Percentiles rank a stretch among this genome's conserved stretches.
Evolutionary conservation across 2,797 vertebrate genomes (phyloP).

Genomic region (Kryptopterus vitreolus): DNA sequence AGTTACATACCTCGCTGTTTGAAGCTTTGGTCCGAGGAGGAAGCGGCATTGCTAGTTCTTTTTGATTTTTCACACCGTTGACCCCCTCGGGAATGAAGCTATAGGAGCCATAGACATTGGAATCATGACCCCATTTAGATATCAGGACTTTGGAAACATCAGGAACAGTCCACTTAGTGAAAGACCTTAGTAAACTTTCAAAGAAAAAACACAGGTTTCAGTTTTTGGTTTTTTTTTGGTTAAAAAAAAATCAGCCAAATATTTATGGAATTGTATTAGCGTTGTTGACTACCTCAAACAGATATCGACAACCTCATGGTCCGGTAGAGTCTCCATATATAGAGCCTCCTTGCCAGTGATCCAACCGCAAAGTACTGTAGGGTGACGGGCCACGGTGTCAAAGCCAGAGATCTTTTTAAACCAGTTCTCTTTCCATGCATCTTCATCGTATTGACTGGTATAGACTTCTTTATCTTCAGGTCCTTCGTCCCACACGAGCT

Average conservation of each 20-base stretch:
- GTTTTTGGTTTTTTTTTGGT: background rate
- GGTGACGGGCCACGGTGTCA: slow-evolving; percentile 62
- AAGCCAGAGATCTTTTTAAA: slow-evolving; percentile 67
- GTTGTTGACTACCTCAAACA: slow-evolving; percentile 57
- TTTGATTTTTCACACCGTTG: slow-evolving; percentile 56
- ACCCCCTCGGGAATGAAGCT: slow-evolving; percentile 60
- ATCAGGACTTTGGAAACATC: slow-evolving; percentile 56
- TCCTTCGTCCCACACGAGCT: slow-evolving; percentile 63
- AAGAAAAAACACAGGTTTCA: background rate
- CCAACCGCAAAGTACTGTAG: slow-evolving; percentile 64
- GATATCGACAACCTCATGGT: slow-evolving; percentile 52
- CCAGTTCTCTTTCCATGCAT: slow-evolving; percentile 58
- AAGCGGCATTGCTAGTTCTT: slow-evolving; percentile 58
- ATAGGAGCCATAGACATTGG: slow-evolving; percentile 61
- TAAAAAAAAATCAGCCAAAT: background rate
- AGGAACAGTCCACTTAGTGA: slow-evolving; percentile 60
- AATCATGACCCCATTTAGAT: slow-evolving; percentile 60
- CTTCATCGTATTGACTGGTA: slow-evolving; percentile 27
- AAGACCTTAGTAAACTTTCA: slow-evolving; percentile 60
- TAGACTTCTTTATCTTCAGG: slow-evolving; percentile 58
- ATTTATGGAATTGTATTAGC: background rate
- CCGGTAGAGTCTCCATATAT: slow-evolving; percentile 62
- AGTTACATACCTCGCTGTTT: slow-evolving; percentile 44
- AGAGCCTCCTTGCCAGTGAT: slow-evolving; percentile 64
- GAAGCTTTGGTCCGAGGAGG: slow-evolving; percentile 41